A percentile compares a stretch with the other conserved stretches of the same genome.
These are phyloP conservation scores for Laticauda colubrina DNA, from an alignment of 2,113 vertebrate species.

Conservation along the genomic window DNA sequence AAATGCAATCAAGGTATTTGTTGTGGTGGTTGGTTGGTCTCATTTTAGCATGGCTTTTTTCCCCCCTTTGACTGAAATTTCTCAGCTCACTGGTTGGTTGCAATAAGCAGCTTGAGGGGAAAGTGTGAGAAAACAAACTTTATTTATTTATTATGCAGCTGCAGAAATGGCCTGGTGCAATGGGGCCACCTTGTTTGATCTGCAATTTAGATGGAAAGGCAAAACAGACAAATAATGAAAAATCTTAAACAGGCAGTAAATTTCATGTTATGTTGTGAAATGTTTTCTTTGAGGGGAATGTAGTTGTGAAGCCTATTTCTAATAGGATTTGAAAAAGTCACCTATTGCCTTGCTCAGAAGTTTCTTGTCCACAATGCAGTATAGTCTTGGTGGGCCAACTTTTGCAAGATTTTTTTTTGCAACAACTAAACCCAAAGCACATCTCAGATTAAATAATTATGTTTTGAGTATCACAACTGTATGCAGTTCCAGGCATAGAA, in stretches of 20 bases:
- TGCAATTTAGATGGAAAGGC: not conserved
- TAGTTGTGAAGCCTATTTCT: not conserved
- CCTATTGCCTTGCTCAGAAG: not conserved
- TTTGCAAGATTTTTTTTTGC: not conserved
- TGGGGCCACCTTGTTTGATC: not conserved
- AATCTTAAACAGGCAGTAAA: not conserved
- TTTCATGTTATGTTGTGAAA: not conserved
- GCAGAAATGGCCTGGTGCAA: fast-evolving
- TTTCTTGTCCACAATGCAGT: not conserved
- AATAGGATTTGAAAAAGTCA: not conserved
- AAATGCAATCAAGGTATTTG: constrained; percentile 3
- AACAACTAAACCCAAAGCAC: not conserved
- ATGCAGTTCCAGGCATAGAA: not conserved
- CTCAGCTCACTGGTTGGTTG: constrained; percentile 12
- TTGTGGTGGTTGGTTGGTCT: constrained; percentile 43
- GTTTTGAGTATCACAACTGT: not conserved
- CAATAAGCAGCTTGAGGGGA: not conserved
- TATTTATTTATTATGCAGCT: not conserved
- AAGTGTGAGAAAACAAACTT: not conserved
- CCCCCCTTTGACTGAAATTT: not conserved
- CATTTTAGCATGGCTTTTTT: fast-evolving
- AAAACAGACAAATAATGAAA: not conserved
- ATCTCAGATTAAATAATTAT: not conserved
- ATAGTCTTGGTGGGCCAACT: not conserved
- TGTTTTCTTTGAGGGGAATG: not conserved